Percentiles rank a stretch among this genome's conserved stretches.
Conservation (phyloP, 2,113 vertebrate genomes). For the Pipra filicauda region DNA sequence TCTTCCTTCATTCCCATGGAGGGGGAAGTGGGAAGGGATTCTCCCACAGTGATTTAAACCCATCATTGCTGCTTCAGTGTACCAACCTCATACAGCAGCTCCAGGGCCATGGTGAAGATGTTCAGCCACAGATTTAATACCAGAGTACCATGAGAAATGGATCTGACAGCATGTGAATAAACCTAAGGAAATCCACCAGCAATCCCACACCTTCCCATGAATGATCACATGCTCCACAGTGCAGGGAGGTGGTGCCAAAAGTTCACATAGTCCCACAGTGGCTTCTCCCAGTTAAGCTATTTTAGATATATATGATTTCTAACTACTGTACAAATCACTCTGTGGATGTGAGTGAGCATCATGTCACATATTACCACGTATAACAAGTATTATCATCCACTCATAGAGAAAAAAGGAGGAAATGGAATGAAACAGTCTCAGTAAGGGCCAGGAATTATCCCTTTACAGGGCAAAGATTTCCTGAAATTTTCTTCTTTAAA, state of each 20-base stretch:
- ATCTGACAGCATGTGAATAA: background rate
- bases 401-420: background rate
- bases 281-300: background rate
- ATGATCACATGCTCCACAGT: background rate
- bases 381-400: background rate
- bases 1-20: background rate
- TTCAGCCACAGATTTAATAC: background rate
- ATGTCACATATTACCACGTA: background rate
- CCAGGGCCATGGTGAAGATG: background rate
- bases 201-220: background rate
- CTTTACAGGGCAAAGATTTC: background rate
- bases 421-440: background rate
- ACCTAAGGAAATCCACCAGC: background rate
- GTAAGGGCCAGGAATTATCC: background rate
- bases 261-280: accelerated
- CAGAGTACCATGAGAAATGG: background rate
- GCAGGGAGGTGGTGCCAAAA: background rate
- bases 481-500: background rate
- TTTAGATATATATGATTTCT: background rate
- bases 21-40: background rate
- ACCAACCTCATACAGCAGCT: background rate
- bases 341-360: background rate
- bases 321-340: background rate
- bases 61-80: background rate
- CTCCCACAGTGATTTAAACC: background rate